These are phyloP conservation scores for Zosterops pallidus DNA, from an alignment of 2,113 vertebrate genomes.

Conservation along the genomic window DNA sequence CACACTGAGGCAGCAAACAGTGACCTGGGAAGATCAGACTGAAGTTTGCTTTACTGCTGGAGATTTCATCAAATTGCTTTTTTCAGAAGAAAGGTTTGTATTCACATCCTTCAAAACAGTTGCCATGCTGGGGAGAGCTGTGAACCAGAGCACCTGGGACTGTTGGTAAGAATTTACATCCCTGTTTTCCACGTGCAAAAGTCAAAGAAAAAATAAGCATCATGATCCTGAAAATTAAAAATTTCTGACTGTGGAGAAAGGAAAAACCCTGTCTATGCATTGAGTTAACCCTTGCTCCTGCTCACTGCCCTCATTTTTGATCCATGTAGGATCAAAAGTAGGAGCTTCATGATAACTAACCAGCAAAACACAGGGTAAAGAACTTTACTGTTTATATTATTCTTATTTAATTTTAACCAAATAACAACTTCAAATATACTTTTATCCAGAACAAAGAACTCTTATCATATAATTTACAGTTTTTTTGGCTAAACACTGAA, in stretches of 20 bases:
- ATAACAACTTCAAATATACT: neutral
- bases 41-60: neutral
- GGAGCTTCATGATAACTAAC: neutral
- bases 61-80: neutral
- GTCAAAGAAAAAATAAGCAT: neutral
- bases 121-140: neutral
- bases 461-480: too few relatives aligned
- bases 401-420: neutral
- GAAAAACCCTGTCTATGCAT: rapidly evolving
- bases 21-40: neutral
- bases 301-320: neutral
- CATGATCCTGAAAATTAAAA: rapidly evolving
- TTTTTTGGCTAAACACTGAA: neutral
- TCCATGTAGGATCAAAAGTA: neutral
- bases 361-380: neutral
- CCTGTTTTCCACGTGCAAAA: rapidly evolving
- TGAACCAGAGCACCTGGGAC: neutral
- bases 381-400: neutral
- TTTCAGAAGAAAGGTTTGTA: neutral
- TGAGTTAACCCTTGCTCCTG: neutral
- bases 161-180: too few relatives aligned
- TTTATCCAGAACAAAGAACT: neutral
- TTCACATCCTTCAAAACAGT: neutral
- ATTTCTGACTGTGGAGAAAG: neutral
- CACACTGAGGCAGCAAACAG: neutral